Percentiles rank a stretch among this genome's conserved stretches.
Conservation (phyloP, 2,113 vertebrate species). For the Microtus richardsoni region DNA sequence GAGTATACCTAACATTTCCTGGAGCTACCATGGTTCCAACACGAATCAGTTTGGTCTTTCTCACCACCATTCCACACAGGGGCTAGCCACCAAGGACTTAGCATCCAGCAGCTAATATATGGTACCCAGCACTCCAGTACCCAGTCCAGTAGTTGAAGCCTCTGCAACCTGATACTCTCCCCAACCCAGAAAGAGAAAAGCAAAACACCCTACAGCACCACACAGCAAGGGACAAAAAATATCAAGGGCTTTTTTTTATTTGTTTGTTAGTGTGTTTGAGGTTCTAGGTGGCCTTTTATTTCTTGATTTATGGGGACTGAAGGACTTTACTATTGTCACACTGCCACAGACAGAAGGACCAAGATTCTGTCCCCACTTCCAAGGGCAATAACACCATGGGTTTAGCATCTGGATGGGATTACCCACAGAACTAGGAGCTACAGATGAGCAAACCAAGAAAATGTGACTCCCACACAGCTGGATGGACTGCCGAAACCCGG, state of each 20-base stretch:
- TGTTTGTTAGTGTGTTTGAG: background rate
- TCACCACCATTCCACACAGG: fast-evolving
- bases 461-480: background rate
- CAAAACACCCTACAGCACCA: background rate
- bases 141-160: background rate
- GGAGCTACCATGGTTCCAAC: background rate
- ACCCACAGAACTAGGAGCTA: background rate
- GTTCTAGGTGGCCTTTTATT: background rate
- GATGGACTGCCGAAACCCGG: background rate
- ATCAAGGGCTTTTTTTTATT: background rate
- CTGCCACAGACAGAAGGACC: background rate
- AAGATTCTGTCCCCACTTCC: background rate
- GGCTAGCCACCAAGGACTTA: background rate
- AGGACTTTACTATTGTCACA: background rate
- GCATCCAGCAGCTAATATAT: background rate
- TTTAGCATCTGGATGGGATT: background rate
- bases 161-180: background rate
- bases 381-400: background rate
- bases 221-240: background rate
- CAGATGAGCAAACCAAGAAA: background rate
- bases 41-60: too few species aligned
- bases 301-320: background rate
- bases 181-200: background rate
- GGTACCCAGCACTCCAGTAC: background rate
- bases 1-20: background rate